Conservation (phyloP, 2,888 invertebrate species). For the Euzetes globulus region DNA sequence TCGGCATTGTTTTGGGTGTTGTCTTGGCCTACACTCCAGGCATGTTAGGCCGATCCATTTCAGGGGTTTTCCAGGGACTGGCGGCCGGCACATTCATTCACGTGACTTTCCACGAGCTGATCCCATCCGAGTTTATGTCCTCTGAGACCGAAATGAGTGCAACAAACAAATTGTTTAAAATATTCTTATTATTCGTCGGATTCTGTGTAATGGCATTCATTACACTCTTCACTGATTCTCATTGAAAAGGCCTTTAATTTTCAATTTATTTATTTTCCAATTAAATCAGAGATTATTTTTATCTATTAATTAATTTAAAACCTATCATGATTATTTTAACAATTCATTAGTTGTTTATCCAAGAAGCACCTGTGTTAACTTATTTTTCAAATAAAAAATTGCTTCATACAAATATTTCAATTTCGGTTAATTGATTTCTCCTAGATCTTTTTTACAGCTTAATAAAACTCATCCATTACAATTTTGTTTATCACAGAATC, state of each 20-base stretch:
- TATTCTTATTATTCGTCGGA: constrained; percentile 42
- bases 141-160: neutral
- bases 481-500: no score
- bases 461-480: no score
- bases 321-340: no score
- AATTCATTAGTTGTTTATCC: no score
- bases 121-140: constrained; percentile 43
- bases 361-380: no score
- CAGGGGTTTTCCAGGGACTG: constrained; percentile 45
- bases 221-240: constrained; percentile 28
- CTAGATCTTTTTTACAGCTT: no score
- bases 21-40: constrained; percentile 43
- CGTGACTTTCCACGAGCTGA: constrained; percentile 46
- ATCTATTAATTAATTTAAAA: no score
- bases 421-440: no score
- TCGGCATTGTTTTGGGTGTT: constrained; percentile 45
- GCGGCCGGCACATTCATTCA: constrained; percentile 48
- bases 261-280: neutral
- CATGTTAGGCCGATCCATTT: constrained; percentile 43
- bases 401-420: no score
- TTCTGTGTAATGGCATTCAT: constrained; percentile 38
- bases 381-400: no score
- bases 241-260: neutral
- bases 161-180: constrained; percentile 42
- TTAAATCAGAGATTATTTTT: neutral